Evolutionary conservation across 2,113 vertebrate genomes (phyloP).

Genomic region (Theropithecus gelada): DNA sequence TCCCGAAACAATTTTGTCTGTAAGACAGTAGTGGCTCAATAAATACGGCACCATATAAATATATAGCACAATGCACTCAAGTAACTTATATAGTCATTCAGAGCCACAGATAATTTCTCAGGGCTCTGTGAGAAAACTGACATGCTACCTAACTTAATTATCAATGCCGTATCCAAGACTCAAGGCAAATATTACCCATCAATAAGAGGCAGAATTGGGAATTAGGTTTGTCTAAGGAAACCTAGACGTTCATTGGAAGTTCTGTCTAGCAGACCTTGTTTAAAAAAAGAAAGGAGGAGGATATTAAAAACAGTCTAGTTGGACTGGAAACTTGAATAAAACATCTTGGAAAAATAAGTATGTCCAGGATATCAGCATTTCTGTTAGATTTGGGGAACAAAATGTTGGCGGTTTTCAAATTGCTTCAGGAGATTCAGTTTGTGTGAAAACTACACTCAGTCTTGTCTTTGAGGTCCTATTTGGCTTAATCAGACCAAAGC

Average conservation of each 20-base stretch:
- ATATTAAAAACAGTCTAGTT: neutral
- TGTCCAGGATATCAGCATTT: neutral
- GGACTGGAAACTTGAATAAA: neutral
- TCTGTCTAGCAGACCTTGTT: neutral
- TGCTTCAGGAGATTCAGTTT: neutral
- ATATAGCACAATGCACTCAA: neutral
- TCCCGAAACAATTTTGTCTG: constrained; percentile 25
- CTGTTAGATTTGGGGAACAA: neutral
- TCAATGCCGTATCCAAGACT: neutral
- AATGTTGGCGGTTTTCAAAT: constrained; percentile 7
- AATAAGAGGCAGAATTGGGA: constrained; percentile 28
- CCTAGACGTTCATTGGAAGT: neutral
- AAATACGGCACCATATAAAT: neutral
- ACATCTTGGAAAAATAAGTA: neutral
- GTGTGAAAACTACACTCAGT: neutral
- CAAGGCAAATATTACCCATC: neutral
- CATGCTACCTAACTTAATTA: constrained; percentile 56
- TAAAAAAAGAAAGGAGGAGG: no score
- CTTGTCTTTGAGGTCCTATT: neutral
- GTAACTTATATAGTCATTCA: neutral
- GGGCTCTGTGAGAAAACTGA: neutral
- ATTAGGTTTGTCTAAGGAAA: constrained; percentile 42
- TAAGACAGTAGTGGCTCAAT: neutral
- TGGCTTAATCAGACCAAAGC: neutral
- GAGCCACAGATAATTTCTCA: neutral